Evolutionary conservation across 1,140 invertebrate species (phyloP).

Genomic region (Atta colombica): DNA sequence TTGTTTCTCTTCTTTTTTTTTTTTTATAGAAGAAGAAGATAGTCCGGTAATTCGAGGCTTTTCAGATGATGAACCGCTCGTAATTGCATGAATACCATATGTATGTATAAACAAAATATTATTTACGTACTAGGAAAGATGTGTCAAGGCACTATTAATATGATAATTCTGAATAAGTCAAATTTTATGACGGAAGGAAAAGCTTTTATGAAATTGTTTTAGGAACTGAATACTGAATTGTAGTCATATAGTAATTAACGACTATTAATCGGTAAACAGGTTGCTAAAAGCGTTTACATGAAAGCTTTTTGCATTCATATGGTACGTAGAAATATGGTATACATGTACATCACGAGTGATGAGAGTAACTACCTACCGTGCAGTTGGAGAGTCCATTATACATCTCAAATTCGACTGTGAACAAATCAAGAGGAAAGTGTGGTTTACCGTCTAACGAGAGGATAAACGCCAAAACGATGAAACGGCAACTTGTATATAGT

Average conservation of each 20-base stretch:
- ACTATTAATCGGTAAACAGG: constrained; percentile 12
- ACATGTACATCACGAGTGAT: constrained; percentile 57
- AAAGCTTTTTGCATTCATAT: constrained; percentile 50
- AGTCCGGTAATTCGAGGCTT: constrained; percentile 95
- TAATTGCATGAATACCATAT: constrained; percentile 91
- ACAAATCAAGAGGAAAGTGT: neutral
- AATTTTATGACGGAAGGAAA: constrained; percentile 64
- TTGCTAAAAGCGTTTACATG: constrained; percentile 58
- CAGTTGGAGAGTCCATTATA: constrained; percentile 8
- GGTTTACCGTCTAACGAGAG: neutral
- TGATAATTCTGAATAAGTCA: constrained; percentile 68
- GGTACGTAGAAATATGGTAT: constrained; percentile 57
- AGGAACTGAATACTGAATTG: constrained; percentile 57
- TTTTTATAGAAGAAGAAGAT: constrained; percentile 93
- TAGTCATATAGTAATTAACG: neutral
- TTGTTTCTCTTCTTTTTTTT: neutral
- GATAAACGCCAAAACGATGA: neutral
- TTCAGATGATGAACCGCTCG: constrained; percentile 97
- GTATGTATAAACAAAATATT: constrained; percentile 52
- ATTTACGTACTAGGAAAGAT: constrained; percentile 66
- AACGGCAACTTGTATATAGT: constrained; percentile 68
- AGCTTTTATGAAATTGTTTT: constrained; percentile 68
- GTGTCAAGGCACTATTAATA: constrained; percentile 75
- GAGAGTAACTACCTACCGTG: constrained; percentile 15
- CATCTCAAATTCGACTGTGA: constrained; percentile 5